A percentile compares a stretch with the other conserved stretches of the same genome.
Evolutionary conservation across 2,113 vertebrate species (phyloP).

Genomic region (Nibea albiflora): DNA sequence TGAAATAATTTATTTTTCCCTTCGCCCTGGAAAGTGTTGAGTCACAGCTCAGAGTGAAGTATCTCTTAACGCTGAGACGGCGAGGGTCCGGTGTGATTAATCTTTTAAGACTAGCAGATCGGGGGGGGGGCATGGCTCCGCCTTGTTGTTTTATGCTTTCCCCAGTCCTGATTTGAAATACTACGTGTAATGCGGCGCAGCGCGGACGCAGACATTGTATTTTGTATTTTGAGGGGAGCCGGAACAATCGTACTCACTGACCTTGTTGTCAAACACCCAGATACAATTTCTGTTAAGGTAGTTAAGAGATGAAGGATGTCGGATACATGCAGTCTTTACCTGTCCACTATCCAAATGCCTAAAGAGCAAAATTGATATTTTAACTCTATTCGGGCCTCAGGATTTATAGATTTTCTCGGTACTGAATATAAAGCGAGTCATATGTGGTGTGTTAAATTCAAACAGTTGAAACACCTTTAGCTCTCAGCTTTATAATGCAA

Average conservation of each 20-base stretch:
- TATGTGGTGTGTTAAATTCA: background rate
- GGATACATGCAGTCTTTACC: background rate
- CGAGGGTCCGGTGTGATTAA: background rate
- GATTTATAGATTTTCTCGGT: background rate
- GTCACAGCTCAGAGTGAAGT: constrained; percentile 1
- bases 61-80: background rate
- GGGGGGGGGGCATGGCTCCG: background rate
- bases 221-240: background rate
- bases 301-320: background rate
- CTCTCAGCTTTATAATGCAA: background rate
- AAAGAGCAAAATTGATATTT: background rate
- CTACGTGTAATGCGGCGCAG: background rate
- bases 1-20: constrained; percentile 24
- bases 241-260: background rate
- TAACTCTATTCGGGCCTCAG: no score
- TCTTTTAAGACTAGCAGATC: background rate
- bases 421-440: background rate
- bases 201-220: background rate
- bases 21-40: constrained; percentile 29
- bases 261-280: background rate
- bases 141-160: background rate
- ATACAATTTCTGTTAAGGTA: background rate
- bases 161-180: background rate
- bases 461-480: background rate
- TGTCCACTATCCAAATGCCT: no score